phyloP scores from a whole-genome alignment of 1,140 invertebrate species.

The Ceratina australensis region DNA sequence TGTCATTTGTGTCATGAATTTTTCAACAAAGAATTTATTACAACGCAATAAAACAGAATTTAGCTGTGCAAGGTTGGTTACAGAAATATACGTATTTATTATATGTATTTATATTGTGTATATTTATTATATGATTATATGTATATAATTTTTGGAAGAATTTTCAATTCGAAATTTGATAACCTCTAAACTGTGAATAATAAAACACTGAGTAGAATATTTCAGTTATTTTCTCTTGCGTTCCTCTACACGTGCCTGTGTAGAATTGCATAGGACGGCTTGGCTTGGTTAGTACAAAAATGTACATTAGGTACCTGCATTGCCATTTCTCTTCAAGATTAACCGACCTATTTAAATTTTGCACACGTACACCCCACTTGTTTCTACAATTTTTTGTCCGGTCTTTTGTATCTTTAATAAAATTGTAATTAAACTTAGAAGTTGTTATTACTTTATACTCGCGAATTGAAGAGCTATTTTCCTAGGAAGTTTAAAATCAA shows the following conservation, averaged over 20 bases:
- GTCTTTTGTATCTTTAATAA: no score
- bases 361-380: not conserved
- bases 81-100: no score
- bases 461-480: not conserved
- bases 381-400: no score
- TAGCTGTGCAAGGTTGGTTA: no score
- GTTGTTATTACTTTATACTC: not conserved
- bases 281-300: not conserved
- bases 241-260: not conserved
- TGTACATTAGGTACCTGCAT: not conserved
- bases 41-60: no score
- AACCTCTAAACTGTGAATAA: not conserved
- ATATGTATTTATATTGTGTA: no score
- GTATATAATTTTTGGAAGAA: no score
- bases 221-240: conserved; percentile 4
- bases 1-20: no score
- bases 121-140: no score
- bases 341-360: not conserved
- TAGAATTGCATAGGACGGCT: not conserved
- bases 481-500: not conserved
- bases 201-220: not conserved
- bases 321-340: not conserved
- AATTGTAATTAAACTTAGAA: not conserved
- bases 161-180: no score
- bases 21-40: no score